Conservation (phyloP, 2,113 vertebrate genomes). For the Azemiops feae region DNA sequence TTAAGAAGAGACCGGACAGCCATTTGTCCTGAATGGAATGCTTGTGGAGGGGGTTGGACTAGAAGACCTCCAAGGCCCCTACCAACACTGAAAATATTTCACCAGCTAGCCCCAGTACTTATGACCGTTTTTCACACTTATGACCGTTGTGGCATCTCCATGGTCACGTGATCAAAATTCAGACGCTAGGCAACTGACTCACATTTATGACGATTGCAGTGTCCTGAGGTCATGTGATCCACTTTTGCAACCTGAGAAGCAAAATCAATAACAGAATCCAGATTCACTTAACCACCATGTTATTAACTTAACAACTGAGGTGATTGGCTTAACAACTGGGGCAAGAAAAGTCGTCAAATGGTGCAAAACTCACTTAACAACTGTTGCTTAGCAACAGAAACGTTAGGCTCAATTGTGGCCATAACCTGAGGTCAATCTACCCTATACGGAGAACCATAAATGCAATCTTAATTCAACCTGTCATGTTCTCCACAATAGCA, state of each 20-base stretch:
- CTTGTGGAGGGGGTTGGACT: background rate
- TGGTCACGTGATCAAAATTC: no score
- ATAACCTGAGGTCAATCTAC: background rate
- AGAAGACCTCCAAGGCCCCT: background rate
- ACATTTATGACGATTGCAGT: background rate
- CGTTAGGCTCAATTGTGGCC: background rate
- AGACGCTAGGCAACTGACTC: background rate
- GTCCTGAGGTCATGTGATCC: accelerated
- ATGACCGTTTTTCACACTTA: background rate
- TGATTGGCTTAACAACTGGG: background rate
- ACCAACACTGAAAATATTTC: background rate
- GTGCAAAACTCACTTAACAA: background rate
- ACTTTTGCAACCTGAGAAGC: background rate
- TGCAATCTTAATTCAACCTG: background rate
- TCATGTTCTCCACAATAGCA: background rate
- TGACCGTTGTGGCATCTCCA: background rate
- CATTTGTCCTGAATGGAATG: background rate
- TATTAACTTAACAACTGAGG: background rate
- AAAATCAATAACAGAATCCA: background rate
- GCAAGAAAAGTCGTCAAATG: background rate
- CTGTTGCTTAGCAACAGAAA: background rate
- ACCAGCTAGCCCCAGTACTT: background rate
- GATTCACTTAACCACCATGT: background rate
- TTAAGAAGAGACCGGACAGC: background rate
- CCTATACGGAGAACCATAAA: background rate